Base-by-base conservation (phyloP, 2,797 vertebrate species). In the Phoxinus dragarum region DNA sequence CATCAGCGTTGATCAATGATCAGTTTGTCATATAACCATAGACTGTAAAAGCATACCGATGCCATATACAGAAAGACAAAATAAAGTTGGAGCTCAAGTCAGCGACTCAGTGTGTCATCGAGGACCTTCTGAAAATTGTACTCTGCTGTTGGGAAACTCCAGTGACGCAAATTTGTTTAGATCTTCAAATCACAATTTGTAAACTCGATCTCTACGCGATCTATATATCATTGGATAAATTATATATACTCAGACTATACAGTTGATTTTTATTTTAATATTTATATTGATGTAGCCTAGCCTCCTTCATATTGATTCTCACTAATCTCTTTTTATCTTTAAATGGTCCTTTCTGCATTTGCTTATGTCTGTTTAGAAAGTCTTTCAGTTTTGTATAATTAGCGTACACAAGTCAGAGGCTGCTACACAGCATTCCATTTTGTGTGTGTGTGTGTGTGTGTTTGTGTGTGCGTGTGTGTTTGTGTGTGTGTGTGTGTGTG, bases 1-100 rank as follows among this genome's bases (percentile, higher is more conserved):
- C 6, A 5, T 31, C 12, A 34, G 34, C 14, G 1, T 71, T 73
- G 89, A 85, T 87, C 72, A 47, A 21, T 12, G n/a, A 77, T 23
- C 84, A 68, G 84, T 14, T 77, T 47, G 1, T 16, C 23, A 44
- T 44, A 2, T 42, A 3, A 38, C 5, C 27, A 27, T 27, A 27
- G 27, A 27, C 27, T 27, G 27, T 27, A 27, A 27, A 27, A 27
- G 27, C 27, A 27, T 27, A 27, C 27, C n/a, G 19, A 74, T 10
- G 21, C 11, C 1, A 6, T 14, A 19, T 27, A n/a, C 6, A 36
- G 31, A 66, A 59, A 16, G 6, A 12, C 44, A 21, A 23, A 6
- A 36, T 38, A 21, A 42, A 56, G 38, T 49, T 17, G 3, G 6
- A 71, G 67, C 19, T 79, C 52, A 72, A 40, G 17, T 42, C 49